Evolutionary conservation across 2,797 vertebrate genomes (phyloP), one percentile per base, ranked within the genome.

Genomic region (Siniperca undulata): DNA sequence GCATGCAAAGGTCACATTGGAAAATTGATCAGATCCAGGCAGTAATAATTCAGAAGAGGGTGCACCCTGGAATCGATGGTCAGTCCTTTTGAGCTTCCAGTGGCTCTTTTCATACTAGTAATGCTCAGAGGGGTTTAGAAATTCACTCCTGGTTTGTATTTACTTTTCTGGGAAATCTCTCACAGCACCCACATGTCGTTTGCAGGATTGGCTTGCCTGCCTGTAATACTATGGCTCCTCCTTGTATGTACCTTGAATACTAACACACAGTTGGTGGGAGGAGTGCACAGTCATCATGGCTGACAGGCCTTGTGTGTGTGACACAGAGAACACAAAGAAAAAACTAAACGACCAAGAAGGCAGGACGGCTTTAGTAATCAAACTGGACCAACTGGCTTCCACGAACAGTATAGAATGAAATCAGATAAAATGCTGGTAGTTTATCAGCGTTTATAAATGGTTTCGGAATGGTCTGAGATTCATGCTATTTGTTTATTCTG

Each of bases 281-380:
- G 89, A 89, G 77, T 88, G 91, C 90, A 86, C 60, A 79, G 92
- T 93, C 94, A 95, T 90, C 88, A 90, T 92, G 93, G 93, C 90
- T 58, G 89, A 91, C 80, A 53, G 46, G 14, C 62, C n/a, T n/a
- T n/a, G n/a, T n/a, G n/a, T n/a, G n/a, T n/a, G n/a, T n/a, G n/a
- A 65, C 40, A 76, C 66, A 77, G 34, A 70, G 67, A 61, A 66
- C 64, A 85, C 27, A 72, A 36, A 86, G 77, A 42, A 50, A 74
- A 62, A 70, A 64, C 62, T 34, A 44, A 2, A 55, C 7, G 5
- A 42, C 13, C 20, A 20, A 42, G 65, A 55, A 46, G 46, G 14
- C 34, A 56, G 48, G 36, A 13, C 4, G 55, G 56, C 55, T 13
- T 60, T 4, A 16, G 34, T 22, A 30, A 66, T 66, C 46, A 16